Percentiles rank a stretch among this genome's conserved stretches.
These are phyloP conservation scores for Zeugodacus cucurbitae DNA, from an alignment of 1,140 invertebrate genomes.

Conservation along the genomic window DNA sequence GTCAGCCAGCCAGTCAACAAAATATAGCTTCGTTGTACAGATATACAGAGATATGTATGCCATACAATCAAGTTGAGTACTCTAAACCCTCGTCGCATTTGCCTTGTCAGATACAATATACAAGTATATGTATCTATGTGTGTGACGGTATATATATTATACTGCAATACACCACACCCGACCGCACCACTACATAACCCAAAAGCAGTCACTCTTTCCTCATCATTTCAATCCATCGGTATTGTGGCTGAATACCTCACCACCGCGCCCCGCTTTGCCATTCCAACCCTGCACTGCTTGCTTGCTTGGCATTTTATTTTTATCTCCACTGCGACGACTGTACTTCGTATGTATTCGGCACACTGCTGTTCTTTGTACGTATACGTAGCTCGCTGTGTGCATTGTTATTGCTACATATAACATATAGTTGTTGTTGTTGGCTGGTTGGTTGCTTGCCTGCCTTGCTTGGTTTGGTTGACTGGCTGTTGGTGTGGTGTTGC, in stretches of 20 bases:
- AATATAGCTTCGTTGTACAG: not conserved
- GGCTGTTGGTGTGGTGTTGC: not conserved
- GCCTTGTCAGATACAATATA: not conserved
- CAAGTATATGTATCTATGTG: not conserved
- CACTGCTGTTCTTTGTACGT: conserved; percentile 23
- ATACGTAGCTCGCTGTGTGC: not conserved
- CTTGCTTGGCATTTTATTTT: conserved; percentile 31
- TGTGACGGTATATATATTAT: too few relatives aligned
- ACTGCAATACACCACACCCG: not conserved
- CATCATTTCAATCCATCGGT: conserved; percentile 18
- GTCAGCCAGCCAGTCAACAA: not conserved
- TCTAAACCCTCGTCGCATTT: not conserved
- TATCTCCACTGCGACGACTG: conserved; percentile 15
- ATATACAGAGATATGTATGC: not conserved
- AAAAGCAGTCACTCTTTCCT: conserved; percentile 22
- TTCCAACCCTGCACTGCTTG: not conserved
- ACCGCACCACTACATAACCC: not conserved
- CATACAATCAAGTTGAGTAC: not conserved
- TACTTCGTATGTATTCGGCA: conserved; percentile 36
- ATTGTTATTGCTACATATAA: conserved; percentile 22
- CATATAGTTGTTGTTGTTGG: not conserved
- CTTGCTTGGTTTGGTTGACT: not conserved
- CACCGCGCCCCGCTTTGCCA: not conserved
- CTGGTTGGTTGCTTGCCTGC: not conserved
- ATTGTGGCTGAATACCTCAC: conserved; percentile 26